Evolutionary conservation across 2,113 vertebrate species (phyloP).

Genomic region (Istiophorus platypterus): DNA sequence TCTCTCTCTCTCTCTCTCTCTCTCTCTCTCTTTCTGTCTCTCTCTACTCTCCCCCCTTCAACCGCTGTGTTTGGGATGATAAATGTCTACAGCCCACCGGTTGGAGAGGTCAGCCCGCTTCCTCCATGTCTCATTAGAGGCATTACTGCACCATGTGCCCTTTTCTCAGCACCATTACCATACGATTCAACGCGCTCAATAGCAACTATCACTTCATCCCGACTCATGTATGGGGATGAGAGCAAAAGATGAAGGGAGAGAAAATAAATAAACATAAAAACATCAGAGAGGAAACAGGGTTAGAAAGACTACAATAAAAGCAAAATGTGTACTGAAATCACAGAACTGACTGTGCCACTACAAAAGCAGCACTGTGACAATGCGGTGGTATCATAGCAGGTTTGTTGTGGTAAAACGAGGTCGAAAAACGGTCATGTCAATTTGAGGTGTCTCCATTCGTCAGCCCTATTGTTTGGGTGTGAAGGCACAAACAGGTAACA

Average conservation of each 20-base stretch:
- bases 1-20: constrained; percentile 24
- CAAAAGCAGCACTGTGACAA: constrained; percentile 28
- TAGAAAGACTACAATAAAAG: constrained; percentile 40
- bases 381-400: constrained; percentile 4
- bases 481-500: constrained; percentile 45
- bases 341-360: constrained; percentile 23
- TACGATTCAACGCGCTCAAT: constrained; percentile 55
- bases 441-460: constrained; percentile 58
- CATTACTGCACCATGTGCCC: constrained; percentile 56
- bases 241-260: constrained; percentile 39
- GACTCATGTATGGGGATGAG: constrained; percentile 3
- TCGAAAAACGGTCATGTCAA: constrained; percentile 55
- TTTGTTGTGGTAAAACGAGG: constrained; percentile 49
- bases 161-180: constrained; percentile 63
- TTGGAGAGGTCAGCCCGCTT: constrained; percentile 66
- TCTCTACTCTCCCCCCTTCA: constrained; percentile 17
- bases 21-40: no score
- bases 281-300: constrained; percentile 38
- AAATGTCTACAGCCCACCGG: constrained; percentile 54
- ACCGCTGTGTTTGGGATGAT: constrained; percentile 59
- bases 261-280: neutral
- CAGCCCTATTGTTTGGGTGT: constrained; percentile 45
- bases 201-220: constrained; percentile 36
- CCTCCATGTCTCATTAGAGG: constrained; percentile 68
- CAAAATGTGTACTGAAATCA: constrained; percentile 44